These are phyloP conservation scores for Conus ventricosus DNA, from an alignment of 1,140 invertebrate genomes.

Conservation along the genomic window DNA sequence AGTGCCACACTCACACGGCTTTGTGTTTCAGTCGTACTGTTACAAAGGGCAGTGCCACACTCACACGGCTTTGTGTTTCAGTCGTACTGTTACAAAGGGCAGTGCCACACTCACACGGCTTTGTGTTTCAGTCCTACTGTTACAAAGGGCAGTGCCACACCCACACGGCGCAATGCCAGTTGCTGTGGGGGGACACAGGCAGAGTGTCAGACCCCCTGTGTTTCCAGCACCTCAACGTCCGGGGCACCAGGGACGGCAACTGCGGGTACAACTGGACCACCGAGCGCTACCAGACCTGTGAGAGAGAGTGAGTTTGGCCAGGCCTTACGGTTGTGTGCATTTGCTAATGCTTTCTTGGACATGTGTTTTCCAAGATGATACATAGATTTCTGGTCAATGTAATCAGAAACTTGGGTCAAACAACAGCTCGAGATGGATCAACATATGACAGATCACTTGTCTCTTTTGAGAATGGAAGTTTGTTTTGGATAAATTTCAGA, in stretches of 20 bases:
- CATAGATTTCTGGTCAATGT: too few species aligned
- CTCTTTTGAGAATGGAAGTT: too few species aligned
- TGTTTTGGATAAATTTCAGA: too few species aligned
- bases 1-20: too few species aligned
- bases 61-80: slow-evolving; percentile 80
- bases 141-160: slow-evolving; percentile 93
- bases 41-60: slow-evolving; percentile 93
- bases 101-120: slow-evolving; percentile 76
- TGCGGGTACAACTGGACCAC: slow-evolving; percentile 92
- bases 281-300: slow-evolving; percentile 85
- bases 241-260: slow-evolving; percentile 91
- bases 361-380: too few species aligned
- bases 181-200: slow-evolving; percentile 96
- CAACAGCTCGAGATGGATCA: too few species aligned
- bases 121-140: slow-evolving; percentile 85
- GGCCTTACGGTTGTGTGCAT: too few species aligned
- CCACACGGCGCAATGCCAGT: slow-evolving; percentile 92
- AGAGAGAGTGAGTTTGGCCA: slow-evolving; percentile 79
- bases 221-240: slow-evolving; percentile 88
- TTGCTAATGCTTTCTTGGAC: too few species aligned
- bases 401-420: too few species aligned
- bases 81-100: too few species aligned
- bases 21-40: slow-evolving; percentile 85
- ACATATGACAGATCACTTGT: too few species aligned
- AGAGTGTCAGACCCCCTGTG: slow-evolving; percentile 88